Evolutionary conservation across 2,797 vertebrate genomes (phyloP).

Genomic region (Dipus sagitta): DNA sequence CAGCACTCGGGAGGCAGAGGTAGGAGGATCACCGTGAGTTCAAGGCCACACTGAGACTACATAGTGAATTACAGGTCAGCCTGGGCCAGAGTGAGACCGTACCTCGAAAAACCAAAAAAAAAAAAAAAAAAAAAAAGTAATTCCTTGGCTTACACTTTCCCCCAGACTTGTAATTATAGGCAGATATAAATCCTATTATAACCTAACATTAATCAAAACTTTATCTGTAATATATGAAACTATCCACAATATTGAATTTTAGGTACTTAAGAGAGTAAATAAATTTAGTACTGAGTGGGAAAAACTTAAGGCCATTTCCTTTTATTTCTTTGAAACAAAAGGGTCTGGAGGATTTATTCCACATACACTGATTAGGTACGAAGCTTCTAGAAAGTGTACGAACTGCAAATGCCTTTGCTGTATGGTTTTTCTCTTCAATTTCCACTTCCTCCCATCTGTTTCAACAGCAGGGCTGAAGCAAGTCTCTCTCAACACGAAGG

Average conservation of each 20-base stretch:
- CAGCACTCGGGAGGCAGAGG: no score
- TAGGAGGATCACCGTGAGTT: no score
- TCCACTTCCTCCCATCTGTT: constrained; percentile 1
- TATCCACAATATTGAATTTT: constrained; percentile 33
- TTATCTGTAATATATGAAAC: constrained; percentile 46
- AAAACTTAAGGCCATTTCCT: constrained; percentile 51
- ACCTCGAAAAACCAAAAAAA: no score
- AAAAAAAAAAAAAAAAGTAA: constrained; percentile 47
- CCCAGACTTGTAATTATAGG: constrained; percentile 30
- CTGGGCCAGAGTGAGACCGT: no score
- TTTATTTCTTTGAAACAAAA: not conserved
- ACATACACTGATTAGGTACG: not conserved
- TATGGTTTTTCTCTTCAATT: not conserved
- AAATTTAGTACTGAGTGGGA: constrained; percentile 47
- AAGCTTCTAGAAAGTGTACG: not conserved
- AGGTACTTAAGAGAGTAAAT: not conserved
- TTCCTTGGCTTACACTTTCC: constrained; percentile 36
- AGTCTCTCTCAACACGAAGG: constrained; percentile 18
- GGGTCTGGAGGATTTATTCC: not conserved
- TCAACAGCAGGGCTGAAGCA: constrained; percentile 20
- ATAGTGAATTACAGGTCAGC: no score
- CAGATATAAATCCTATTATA: constrained; percentile 38
- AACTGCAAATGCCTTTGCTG: constrained; percentile 28
- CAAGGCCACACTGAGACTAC: no score
- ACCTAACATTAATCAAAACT: constrained; percentile 46